These are phyloP conservation scores for Loxodonta africana DNA, from an alignment of 2,113 vertebrate genomes.

Conservation along the genomic window DNA sequence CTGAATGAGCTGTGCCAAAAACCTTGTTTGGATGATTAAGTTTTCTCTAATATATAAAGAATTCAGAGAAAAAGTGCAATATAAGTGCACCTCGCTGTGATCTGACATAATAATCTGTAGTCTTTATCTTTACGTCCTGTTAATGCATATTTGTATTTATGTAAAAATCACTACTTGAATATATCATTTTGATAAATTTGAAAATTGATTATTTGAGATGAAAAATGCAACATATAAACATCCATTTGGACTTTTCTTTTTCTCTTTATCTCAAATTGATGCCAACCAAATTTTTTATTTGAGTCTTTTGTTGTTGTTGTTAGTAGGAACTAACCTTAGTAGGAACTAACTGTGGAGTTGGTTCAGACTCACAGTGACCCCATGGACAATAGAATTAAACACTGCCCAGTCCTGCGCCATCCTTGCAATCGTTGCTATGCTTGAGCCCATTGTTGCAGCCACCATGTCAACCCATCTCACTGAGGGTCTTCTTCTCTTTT, in stretches of 20 bases:
- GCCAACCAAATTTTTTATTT: background rate
- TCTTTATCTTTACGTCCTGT: background rate
- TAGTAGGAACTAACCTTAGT: background rate
- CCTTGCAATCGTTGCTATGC: too few relatives aligned
- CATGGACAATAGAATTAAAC: too few relatives aligned
- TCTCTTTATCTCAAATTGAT: background rate
- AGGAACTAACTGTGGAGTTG: too few relatives aligned
- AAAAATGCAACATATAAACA: slow-evolving; percentile 47
- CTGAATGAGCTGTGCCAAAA: slow-evolving; percentile 49
- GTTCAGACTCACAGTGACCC: too few relatives aligned
- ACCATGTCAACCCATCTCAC: too few relatives aligned
- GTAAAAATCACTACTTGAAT: background rate
- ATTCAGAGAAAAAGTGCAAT: slow-evolving; percentile 55
- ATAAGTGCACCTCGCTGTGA: background rate
- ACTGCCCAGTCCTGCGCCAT: too few relatives aligned
- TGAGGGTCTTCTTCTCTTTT: too few relatives aligned
- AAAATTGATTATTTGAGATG: background rate
- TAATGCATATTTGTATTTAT: background rate
- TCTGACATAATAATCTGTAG: background rate
- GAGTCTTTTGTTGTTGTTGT: background rate
- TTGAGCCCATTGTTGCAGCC: too few relatives aligned
- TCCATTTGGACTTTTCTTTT: background rate
- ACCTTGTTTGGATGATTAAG: slow-evolving; percentile 24
- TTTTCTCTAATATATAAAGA: slow-evolving; percentile 63
- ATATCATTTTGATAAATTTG: background rate